Evolutionary conservation across 2,888 invertebrate genomes (phyloP).

Genomic region (Dendrolimus houi): DNA sequence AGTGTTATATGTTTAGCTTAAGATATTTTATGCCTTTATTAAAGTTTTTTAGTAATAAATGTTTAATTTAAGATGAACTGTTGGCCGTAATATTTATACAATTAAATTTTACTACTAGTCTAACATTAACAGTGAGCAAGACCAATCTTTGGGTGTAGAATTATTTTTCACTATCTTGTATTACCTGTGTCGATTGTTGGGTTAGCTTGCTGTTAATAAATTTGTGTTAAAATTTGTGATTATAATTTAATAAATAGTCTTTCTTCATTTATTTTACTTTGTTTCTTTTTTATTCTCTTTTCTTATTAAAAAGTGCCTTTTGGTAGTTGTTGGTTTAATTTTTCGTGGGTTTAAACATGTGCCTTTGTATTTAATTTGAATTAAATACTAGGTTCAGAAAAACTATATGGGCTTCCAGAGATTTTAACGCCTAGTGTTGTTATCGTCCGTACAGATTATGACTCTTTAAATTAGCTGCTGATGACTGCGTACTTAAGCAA

Average conservation of each 20-base stretch:
- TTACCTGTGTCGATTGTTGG: too few relatives aligned
- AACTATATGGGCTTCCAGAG: conserved; percentile 1
- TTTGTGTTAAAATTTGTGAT: too few relatives aligned
- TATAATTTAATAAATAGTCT: conserved; percentile 14
- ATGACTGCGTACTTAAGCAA: too few relatives aligned
- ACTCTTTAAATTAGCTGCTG: too few relatives aligned
- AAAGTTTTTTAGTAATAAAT: neutral
- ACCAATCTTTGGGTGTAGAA: neutral
- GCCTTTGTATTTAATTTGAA: conserved; percentile 17
- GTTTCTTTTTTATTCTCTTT: conserved; percentile 11
- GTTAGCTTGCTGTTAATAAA: too few relatives aligned
- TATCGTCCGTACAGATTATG: too few relatives aligned
- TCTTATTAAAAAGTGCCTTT: conserved; percentile 5
- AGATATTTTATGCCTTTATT: neutral
- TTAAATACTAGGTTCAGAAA: neutral
- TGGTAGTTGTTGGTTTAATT: neutral
- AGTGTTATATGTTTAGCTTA: neutral
- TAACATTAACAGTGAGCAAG: conserved; percentile 1
- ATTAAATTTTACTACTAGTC: neutral
- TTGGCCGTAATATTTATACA: neutral
- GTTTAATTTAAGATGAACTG: neutral
- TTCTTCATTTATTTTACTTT: conserved; percentile 18
- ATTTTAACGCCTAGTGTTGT: neutral
- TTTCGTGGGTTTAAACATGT: neutral
- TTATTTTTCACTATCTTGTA: too few relatives aligned